Evolutionary conservation across 1,140 invertebrate genomes (phyloP).

Genomic region (Ceratina australensis): DNA sequence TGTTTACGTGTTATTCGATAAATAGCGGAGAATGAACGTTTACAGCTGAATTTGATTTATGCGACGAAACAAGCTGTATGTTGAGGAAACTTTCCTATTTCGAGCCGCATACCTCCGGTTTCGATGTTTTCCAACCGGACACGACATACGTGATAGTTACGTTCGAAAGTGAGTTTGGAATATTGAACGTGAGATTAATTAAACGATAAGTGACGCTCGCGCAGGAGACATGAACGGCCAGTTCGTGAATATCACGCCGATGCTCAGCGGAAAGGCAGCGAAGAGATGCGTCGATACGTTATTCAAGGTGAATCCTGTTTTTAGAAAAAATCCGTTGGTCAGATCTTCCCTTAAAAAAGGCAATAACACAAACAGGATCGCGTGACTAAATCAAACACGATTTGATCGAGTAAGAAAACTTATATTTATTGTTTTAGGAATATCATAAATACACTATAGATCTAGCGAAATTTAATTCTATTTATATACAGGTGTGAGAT

Average conservation of each 20-base stretch:
- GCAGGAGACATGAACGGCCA: conserved; percentile 27
- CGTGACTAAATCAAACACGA: not conserved
- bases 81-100: conserved; percentile 23
- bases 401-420: not conserved
- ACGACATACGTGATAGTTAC: conserved; percentile 48
- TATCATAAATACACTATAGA: not conserved
- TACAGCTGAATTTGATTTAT: conserved; percentile 52
- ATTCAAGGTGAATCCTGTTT: not conserved
- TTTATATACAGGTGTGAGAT: not conserved
- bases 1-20: no score
- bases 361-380: conserved; percentile 1
- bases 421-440: not conserved
- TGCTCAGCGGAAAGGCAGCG: conserved; percentile 34
- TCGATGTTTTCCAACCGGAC: conserved; percentile 35
- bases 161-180: conserved; percentile 41
- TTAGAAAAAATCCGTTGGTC: no score
- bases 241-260: conserved; percentile 33
- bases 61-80: conserved; percentile 43
- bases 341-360: conserved; percentile 10
- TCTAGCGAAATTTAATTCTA: not conserved
- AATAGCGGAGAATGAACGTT: not conserved
- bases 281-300: conserved; percentile 34
- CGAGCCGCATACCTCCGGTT: conserved; percentile 29
- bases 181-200: not conserved
- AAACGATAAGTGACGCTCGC: not conserved